phyloP scores from a whole-genome alignment of 2,888 invertebrate genomes.

The Lasioglossum marginatum region DNA sequence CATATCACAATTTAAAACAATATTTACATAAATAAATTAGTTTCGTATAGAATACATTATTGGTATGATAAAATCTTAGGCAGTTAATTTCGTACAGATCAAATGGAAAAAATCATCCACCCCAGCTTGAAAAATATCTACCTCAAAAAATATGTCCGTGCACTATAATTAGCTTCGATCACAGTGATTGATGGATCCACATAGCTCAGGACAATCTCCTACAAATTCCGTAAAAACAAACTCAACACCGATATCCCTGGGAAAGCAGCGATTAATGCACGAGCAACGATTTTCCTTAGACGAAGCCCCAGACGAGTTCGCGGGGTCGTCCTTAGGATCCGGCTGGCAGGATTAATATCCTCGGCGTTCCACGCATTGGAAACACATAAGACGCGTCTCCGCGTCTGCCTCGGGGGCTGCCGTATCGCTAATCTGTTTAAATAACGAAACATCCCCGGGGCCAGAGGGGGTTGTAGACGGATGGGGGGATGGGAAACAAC shows the following conservation, averaged over 20 bases:
- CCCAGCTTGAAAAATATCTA: too few relatives aligned
- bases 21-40: too few relatives aligned
- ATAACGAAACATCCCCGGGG: conserved; percentile 83
- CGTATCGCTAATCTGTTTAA: conserved; percentile 84
- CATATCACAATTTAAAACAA: too few relatives aligned
- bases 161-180: too few relatives aligned
- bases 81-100: too few relatives aligned
- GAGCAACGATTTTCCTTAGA: background rate
- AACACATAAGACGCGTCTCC: conserved; percentile 81
- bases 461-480: conserved; percentile 48
- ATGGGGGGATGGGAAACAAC: conserved; percentile 31
- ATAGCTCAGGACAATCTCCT: background rate
- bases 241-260: background rate
- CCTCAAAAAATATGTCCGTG: too few relatives aligned
- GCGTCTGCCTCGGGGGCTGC: conserved; percentile 46
- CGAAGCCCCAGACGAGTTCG: background rate
- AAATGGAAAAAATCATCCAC: too few relatives aligned
- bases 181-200: too few relatives aligned
- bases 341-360: conserved; percentile 78
- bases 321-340: background rate
- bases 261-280: background rate
- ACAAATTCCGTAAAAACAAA: background rate
- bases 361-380: conserved; percentile 78
- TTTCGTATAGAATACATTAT: too few relatives aligned
- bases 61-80: too few relatives aligned